Evolutionary conservation across 2,113 vertebrate species (phyloP).

Genomic region (Peucedramus taeniatus): DNA sequence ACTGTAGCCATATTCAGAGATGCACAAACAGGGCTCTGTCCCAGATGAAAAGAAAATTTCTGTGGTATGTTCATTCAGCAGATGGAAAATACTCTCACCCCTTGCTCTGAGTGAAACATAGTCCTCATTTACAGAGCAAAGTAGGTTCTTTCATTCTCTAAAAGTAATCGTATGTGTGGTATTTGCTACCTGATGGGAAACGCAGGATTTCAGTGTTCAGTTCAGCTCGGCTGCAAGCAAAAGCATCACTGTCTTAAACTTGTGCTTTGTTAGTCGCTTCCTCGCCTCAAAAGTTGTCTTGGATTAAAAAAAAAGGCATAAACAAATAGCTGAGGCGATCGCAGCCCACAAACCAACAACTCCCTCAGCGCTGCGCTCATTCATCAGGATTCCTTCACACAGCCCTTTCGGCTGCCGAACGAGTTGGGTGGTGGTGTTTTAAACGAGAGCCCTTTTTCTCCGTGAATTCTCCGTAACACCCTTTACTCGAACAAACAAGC

Average conservation of each 20-base stretch:
- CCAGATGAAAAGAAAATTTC: constrained; percentile 38
- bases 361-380: background rate
- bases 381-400: constrained; percentile 5
- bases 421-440: background rate
- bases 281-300: constrained; percentile 1
- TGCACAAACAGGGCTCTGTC: constrained; percentile 41
- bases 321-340: background rate
- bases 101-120: constrained; percentile 8
- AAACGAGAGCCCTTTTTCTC: background rate
- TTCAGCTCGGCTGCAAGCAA: background rate
- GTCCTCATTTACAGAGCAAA: constrained; percentile 50
- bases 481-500: background rate
- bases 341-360: background rate
- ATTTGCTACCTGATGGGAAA: constrained; percentile 28
- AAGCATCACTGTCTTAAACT: background rate
- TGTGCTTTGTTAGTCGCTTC: background rate
- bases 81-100: constrained; percentile 46
- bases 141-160: constrained; percentile 39
- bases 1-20: constrained; percentile 12
- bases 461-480: background rate
- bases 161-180: background rate
- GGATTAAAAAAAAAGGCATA: background rate
- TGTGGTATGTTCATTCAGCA: constrained; percentile 48
- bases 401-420: background rate
- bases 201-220: background rate